phyloP scores from a whole-genome alignment of 2,888 invertebrate genomes.

The Shargacucullia verbasci region DNA sequence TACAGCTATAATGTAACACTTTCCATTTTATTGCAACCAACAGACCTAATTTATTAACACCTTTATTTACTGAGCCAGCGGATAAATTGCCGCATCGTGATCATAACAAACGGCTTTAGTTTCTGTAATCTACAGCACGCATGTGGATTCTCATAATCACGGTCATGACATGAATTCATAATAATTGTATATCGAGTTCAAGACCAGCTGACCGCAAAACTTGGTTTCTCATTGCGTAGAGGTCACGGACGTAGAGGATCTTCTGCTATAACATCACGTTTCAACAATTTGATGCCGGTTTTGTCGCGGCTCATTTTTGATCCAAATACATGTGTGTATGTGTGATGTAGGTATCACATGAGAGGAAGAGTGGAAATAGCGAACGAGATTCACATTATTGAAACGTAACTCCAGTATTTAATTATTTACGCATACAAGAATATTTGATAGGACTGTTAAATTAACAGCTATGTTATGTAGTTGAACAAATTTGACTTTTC shows the following conservation, averaged over 20 bases:
- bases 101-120: constrained; percentile 37
- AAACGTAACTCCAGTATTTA: constrained; percentile 42
- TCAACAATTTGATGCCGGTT: constrained; percentile 19
- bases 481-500: too few relatives aligned
- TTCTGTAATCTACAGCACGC: constrained; percentile 46
- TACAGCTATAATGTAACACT: constrained; percentile 36
- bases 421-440: constrained; percentile 33
- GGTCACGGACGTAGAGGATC: constrained; percentile 45
- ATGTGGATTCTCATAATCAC: constrained; percentile 55
- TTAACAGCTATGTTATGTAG: too few relatives aligned
- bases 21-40: constrained; percentile 43
- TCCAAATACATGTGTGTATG: constrained; percentile 20
- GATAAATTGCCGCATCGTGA: constrained; percentile 34
- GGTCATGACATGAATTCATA: constrained; percentile 65
- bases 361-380: constrained; percentile 43
- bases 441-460: too few relatives aligned
- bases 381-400: constrained; percentile 36
- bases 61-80: constrained; percentile 18
- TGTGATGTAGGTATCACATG: constrained; percentile 37
- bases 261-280: constrained; percentile 27
- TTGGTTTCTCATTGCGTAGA: constrained; percentile 48
- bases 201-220: constrained; percentile 62
- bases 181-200: constrained; percentile 60
- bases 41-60: constrained; percentile 19
- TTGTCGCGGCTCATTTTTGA: constrained; percentile 20